Percentiles rank a stretch among this genome's conserved stretches.
Conservation (phyloP, 2,888 invertebrate species). For the Diloba caeruleocephala region DNA sequence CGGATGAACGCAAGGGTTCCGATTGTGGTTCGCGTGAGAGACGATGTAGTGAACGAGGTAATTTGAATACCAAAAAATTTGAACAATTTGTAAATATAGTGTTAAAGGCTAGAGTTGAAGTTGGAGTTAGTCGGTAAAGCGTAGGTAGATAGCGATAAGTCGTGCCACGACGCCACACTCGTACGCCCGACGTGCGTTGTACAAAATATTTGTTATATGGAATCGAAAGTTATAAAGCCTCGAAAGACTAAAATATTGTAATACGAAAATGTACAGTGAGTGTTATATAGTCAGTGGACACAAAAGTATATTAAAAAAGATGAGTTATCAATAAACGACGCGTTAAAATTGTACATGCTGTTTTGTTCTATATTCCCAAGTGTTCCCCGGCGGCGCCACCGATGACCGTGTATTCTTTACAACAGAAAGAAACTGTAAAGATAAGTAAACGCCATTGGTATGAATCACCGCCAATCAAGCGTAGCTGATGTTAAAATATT, state of each 20-base stretch:
- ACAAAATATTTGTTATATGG: constrained; percentile 88
- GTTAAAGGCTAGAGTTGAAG: constrained; percentile 79
- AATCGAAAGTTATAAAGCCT: constrained; percentile 85
- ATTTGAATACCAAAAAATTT: constrained; percentile 89
- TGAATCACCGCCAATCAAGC: constrained; percentile 36
- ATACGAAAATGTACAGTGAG: constrained; percentile 89
- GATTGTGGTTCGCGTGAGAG: constrained; percentile 74
- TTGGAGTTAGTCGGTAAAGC: constrained; percentile 80
- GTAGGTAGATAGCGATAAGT: constrained; percentile 85
- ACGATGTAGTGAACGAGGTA: constrained; percentile 83
- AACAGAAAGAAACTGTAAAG: constrained; percentile 7
- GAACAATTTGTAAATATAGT: constrained; percentile 89
- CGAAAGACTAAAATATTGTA: constrained; percentile 88
- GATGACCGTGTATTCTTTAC: neutral
- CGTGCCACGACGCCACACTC: constrained; percentile 85
- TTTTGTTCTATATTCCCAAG: constrained; percentile 79
- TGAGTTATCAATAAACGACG: constrained; percentile 87
- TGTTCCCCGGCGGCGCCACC: constrained; percentile 44
- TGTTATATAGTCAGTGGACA: constrained; percentile 90
- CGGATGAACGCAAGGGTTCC: constrained; percentile 75
- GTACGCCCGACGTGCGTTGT: constrained; percentile 86
- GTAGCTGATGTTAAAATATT: constrained; percentile 20
- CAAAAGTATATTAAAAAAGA: constrained; percentile 88
- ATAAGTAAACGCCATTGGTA: constrained; percentile 15
- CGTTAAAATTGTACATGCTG: constrained; percentile 85